Evolutionary conservation across 2,888 invertebrate genomes (phyloP), one percentile per base, ranked within the genome.

Genomic region (Geotrupes spiniger): DNA sequence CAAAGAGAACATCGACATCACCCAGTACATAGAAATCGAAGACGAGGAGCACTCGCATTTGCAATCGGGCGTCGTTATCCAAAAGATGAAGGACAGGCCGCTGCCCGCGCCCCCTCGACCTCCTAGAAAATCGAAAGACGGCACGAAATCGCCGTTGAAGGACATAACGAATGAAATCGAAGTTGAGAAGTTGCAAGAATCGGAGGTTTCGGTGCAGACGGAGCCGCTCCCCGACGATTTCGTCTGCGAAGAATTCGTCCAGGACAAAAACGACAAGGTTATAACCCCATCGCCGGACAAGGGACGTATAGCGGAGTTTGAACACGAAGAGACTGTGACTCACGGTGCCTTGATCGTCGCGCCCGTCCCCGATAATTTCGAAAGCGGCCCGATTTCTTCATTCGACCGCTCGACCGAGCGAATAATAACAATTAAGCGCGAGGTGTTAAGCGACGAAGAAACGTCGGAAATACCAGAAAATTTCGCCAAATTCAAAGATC

Each of bases 81-180:
- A 82, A 62, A 89, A 85, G 75, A 92, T 92, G 85, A 88, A 89
- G 72, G 85, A 85, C 58, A 78, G 92, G 53, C 92, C 92, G 0
- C 71, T 92, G 55, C 92, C 92, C 1, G 85, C 92, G 2, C 92
- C 92, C 0, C 92, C 92, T 1, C 76, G 91, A 48, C 92, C 92
- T 27, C 89, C 90, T 0, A 79, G 91, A 50, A 71, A 68, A 56
- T 52, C 63, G 3, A 62, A 63, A 54, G 58, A 56, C 10, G 49
- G 49, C 15, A 54, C 56, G 27, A 45, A 56, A 49, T 33, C 25
- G 27, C 59, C 54, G 46, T 61, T 54, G 16, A 59, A 60, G 42
- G 71, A 71, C 31, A 69, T 70, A 36, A 69, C 70, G 1, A 58
- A 64, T 46, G 64, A 67, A 55, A 43, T 37, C 36, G 8, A 26